phyloP scores from a whole-genome alignment of 2,888 invertebrate genomes.

The Sphecodes monilicornis region DNA sequence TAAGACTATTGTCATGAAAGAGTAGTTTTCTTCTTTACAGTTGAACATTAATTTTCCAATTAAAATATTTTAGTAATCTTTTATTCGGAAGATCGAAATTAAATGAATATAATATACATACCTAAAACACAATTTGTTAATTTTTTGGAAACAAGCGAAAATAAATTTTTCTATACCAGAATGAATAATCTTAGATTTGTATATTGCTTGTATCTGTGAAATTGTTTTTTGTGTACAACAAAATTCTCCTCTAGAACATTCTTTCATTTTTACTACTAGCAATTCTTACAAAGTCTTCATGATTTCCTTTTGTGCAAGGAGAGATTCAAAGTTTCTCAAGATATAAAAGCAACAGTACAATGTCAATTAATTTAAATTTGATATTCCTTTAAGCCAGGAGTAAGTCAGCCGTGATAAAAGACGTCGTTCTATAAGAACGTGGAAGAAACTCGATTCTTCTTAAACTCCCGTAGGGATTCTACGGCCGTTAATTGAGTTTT shows the following conservation, averaged over 20 bases:
- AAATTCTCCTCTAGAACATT: neutral
- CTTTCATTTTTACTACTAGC: too few species aligned
- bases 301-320: neutral
- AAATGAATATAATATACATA: too few species aligned
- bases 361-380: neutral
- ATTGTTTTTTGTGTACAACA: too few species aligned
- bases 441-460: neutral
- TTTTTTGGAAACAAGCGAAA: too few species aligned
- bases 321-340: neutral
- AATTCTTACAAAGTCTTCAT: neutral
- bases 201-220: neutral
- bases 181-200: neutral
- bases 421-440: neutral
- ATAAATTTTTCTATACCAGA: too few species aligned
- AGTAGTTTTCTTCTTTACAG: too few species aligned
- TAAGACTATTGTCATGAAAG: too few species aligned
- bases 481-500: neutral
- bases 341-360: neutral
- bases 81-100: too few species aligned
- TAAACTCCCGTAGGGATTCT: neutral
- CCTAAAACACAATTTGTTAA: too few species aligned
- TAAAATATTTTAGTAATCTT: too few species aligned
- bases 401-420: neutral
- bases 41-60: too few species aligned
- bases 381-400: neutral